Percentiles rank a stretch among this genome's conserved stretches.
Conservation (phyloP, 2,113 vertebrate genomes). For the Chauna torquata region DNA sequence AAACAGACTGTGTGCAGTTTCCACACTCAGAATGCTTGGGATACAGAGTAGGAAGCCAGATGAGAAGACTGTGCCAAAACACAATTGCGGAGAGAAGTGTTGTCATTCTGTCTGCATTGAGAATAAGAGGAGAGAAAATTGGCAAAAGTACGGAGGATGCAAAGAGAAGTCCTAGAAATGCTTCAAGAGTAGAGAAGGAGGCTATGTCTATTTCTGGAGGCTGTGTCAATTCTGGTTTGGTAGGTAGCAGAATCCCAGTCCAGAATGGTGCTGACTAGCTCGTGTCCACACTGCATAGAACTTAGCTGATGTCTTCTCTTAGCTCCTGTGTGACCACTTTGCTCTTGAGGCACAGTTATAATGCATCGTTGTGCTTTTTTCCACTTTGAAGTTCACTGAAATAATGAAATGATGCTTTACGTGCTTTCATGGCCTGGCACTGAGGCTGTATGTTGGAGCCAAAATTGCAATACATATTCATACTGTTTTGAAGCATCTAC, state of each 20-base stretch:
- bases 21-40: not conserved
- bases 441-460: not conserved
- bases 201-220: not conserved
- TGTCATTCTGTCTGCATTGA: not conserved
- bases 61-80: not conserved
- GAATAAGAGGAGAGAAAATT: not conserved
- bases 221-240: not conserved
- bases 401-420: not conserved
- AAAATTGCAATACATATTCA: not conserved
- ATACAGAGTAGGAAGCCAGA: not conserved
- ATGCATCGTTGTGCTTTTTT: not conserved
- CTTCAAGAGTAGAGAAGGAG: not conserved
- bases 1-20: not conserved
- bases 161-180: not conserved
- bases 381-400: not conserved
- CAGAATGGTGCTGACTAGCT: not conserved
- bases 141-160: not conserved
- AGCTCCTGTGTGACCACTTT: not conserved
- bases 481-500: not conserved
- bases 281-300: fast-evolving
- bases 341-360: not conserved
- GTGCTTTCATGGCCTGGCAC: not conserved
- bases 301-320: not conserved
- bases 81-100: fast-evolving
- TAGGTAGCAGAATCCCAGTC: not conserved